A percentile compares a stretch with the other conserved stretches of the same genome.
phyloP scores from a whole-genome alignment of 1,140 invertebrate genomes.

The Eueides isabella region DNA sequence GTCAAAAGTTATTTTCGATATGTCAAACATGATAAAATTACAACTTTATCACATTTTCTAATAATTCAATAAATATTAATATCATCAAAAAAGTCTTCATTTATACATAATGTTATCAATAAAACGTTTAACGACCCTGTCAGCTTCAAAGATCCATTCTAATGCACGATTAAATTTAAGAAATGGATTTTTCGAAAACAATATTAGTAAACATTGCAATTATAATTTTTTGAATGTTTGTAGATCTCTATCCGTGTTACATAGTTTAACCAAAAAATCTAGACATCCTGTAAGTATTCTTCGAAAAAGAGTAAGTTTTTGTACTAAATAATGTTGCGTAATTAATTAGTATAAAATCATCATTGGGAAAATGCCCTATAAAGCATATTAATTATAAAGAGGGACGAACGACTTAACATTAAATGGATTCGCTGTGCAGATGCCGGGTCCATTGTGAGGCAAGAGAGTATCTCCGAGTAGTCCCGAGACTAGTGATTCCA shows the following conservation, averaged over 20 bases:
- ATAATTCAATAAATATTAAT: background rate
- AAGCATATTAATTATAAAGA: background rate
- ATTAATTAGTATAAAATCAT: constrained; percentile 28
- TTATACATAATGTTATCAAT: constrained; percentile 61
- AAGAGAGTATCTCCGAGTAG: no score
- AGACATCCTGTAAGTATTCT: constrained; percentile 64
- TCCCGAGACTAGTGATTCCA: no score
- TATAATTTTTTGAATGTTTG: constrained; percentile 58
- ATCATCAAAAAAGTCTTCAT: background rate
- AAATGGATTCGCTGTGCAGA: no score
- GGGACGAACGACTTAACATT: no score
- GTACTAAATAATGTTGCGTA: constrained; percentile 40
- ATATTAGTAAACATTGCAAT: constrained; percentile 55
- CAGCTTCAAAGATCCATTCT: constrained; percentile 60
- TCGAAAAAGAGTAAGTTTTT: background rate
- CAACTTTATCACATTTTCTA: background rate
- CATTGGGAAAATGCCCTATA: background rate
- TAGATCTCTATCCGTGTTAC: constrained; percentile 61
- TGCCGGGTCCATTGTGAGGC: no score
- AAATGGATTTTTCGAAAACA: constrained; percentile 43
- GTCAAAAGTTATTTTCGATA: background rate
- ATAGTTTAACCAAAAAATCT: constrained; percentile 59
- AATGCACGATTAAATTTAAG: constrained; percentile 53
- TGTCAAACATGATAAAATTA: background rate
- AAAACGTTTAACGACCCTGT: constrained; percentile 60